A percentile compares a stretch with the other conserved stretches of the same genome.
Conservation (phyloP, 2,113 vertebrate species). For the Gopherus flavomarginatus region DNA sequence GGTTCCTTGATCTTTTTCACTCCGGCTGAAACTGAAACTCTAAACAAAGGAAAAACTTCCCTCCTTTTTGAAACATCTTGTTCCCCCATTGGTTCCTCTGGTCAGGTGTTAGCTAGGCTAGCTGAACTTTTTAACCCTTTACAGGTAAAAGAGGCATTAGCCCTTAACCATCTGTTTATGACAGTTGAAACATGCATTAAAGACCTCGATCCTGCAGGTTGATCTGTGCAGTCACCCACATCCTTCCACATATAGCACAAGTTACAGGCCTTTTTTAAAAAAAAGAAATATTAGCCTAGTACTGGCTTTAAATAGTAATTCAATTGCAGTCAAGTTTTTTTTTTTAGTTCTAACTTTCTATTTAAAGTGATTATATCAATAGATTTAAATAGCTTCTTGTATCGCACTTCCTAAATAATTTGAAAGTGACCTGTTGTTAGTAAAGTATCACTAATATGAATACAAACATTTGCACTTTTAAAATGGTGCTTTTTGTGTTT, state of each 20-base stretch:
- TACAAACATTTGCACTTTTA: background rate
- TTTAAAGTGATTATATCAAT: conserved; percentile 8
- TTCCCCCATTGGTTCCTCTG: no score
- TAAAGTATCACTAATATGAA: background rate
- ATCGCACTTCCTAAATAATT: conserved; percentile 41
- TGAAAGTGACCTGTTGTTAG: background rate
- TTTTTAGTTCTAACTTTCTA: background rate
- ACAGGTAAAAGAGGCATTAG: no score
- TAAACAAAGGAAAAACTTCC: no score
- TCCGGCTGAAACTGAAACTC: no score
- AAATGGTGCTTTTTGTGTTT: background rate
- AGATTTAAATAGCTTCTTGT: conserved; percentile 30
- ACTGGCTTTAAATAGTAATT: background rate
- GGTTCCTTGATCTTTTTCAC: no score
- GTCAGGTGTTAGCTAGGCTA: no score
- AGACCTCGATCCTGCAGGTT: background rate
- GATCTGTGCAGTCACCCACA: background rate
- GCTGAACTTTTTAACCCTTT: no score
- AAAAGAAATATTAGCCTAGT: fast-evolving
- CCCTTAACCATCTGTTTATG: no score
- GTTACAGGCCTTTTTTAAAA: background rate
- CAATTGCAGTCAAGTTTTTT: background rate
- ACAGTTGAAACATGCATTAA: background rate
- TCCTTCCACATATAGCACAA: background rate
- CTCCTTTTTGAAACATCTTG: no score